phyloP scores from a whole-genome alignment of 2,113 vertebrate genomes.

The Jaculus jaculus region DNA sequence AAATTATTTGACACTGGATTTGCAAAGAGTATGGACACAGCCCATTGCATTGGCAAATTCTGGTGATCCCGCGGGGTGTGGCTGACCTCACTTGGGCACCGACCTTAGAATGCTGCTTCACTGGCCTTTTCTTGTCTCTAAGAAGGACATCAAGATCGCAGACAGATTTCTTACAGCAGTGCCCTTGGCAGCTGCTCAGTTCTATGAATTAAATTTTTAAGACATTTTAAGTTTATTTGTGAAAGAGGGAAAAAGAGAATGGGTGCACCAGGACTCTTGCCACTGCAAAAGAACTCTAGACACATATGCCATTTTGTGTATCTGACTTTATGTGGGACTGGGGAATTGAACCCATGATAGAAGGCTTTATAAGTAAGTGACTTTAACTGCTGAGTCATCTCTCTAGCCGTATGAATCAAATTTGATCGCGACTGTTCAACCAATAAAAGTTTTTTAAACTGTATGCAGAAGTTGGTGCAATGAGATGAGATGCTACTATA shows the following conservation, averaged over 20 bases:
- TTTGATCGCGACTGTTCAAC: background rate
- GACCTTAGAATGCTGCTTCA: background rate
- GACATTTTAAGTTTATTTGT: background rate
- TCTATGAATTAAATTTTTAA: background rate
- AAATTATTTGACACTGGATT: background rate
- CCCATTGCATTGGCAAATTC: background rate
- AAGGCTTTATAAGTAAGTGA: too few species aligned
- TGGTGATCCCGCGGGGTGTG: accelerated
- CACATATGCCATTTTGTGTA: too few species aligned
- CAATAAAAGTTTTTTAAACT: background rate
- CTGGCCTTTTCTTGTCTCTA: background rate
- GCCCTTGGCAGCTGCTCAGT: background rate
- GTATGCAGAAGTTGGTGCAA: background rate
- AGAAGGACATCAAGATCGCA: background rate
- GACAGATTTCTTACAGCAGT: background rate
- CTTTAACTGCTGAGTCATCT: too few species aligned
- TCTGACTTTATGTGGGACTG: too few species aligned
- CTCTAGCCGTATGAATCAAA: background rate
- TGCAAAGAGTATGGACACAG: background rate
- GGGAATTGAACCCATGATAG: too few species aligned
- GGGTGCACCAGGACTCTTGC: too few species aligned
- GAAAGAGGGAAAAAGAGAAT: too few species aligned
- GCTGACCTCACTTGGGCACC: background rate
- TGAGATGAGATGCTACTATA: background rate
- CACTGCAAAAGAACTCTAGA: too few species aligned